These are phyloP conservation scores for Andricus curvator DNA, from an alignment of 2,888 invertebrate species.

Conservation along the genomic window DNA sequence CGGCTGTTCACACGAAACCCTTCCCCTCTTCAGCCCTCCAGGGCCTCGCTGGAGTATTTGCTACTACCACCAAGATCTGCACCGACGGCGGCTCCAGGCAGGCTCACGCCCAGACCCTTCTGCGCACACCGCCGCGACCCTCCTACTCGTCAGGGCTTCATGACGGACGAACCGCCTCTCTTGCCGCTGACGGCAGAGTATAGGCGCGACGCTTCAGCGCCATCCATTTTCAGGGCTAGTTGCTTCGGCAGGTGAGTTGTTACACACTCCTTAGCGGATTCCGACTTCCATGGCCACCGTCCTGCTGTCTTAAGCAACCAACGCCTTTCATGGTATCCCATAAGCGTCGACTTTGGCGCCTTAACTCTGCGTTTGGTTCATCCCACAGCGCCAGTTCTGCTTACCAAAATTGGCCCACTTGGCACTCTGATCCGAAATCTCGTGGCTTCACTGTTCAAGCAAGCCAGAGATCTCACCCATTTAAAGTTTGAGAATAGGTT, in stretches of 20 bases:
- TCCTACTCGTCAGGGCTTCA: slow-evolving; percentile 83
- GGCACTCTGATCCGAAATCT: slow-evolving; percentile 80
- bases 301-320: slow-evolving; percentile 81
- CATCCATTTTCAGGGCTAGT: slow-evolving; percentile 85
- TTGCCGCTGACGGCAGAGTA: slow-evolving; percentile 66
- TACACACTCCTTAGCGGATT: slow-evolving; percentile 79
- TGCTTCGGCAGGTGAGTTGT: slow-evolving; percentile 82
- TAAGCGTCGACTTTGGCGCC: too few relatives aligned
- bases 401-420: slow-evolving; percentile 88
- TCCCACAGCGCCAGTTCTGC: slow-evolving; percentile 90
- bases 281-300: slow-evolving; percentile 89
- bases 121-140: slow-evolving; percentile 80
- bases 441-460: slow-evolving; percentile 75
- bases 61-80: slow-evolving; percentile 82
- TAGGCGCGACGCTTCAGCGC: slow-evolving; percentile 82
- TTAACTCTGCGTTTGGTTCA: slow-evolving; percentile 69
- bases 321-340: slow-evolving; percentile 54
- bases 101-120: slow-evolving; percentile 75
- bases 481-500: too few relatives aligned
- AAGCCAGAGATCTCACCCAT: slow-evolving; percentile 80
- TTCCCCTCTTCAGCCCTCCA: slow-evolving; percentile 82
- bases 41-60: slow-evolving; percentile 83
- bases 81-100: slow-evolving; percentile 73
- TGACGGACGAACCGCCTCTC: slow-evolving; percentile 74
- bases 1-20: slow-evolving; percentile 83